phyloP scores from a whole-genome alignment of 2,797 vertebrate genomes.

The Masticophis lateralis region DNA sequence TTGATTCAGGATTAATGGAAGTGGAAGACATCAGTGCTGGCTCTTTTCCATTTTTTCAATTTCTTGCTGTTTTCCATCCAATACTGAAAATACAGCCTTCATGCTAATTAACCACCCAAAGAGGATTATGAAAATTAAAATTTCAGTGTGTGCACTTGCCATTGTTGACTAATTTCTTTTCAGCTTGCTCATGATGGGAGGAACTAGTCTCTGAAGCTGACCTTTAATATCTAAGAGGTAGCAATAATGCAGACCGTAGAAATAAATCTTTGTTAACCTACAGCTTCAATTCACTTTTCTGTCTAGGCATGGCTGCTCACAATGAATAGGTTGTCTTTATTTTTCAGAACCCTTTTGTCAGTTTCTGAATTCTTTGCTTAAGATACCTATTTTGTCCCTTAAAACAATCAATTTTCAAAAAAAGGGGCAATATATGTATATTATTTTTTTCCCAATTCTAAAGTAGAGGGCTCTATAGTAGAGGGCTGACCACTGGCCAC shows the following conservation, averaged over 20 bases:
- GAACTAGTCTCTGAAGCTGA: background rate
- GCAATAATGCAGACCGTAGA: background rate
- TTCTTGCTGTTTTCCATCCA: background rate
- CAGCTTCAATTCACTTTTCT: background rate
- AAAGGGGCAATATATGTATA: background rate
- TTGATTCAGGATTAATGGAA: background rate
- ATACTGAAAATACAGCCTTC: background rate
- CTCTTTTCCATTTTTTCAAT: background rate
- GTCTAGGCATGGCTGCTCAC: background rate
- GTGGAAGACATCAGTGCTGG: background rate
- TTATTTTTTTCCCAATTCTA: background rate
- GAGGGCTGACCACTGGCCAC: background rate
- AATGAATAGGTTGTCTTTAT: background rate
- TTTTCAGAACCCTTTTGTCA: background rate
- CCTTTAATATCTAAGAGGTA: background rate
- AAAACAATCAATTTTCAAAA: background rate
- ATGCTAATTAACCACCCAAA: conserved; percentile 35
- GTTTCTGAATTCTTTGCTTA: background rate
- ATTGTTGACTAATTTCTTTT: conserved; percentile 1
- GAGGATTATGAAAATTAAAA: conserved; percentile 31
- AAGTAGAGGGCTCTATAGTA: background rate
- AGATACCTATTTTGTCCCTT: background rate
- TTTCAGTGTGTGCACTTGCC: background rate
- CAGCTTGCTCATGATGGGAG: background rate
- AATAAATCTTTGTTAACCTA: background rate